A percentile compares a stretch with the other conserved stretches of the same genome.
These are phyloP conservation scores for Phalanger gymnotis DNA, from an alignment of 2,797 vertebrate genomes.

Conservation along the genomic window DNA sequence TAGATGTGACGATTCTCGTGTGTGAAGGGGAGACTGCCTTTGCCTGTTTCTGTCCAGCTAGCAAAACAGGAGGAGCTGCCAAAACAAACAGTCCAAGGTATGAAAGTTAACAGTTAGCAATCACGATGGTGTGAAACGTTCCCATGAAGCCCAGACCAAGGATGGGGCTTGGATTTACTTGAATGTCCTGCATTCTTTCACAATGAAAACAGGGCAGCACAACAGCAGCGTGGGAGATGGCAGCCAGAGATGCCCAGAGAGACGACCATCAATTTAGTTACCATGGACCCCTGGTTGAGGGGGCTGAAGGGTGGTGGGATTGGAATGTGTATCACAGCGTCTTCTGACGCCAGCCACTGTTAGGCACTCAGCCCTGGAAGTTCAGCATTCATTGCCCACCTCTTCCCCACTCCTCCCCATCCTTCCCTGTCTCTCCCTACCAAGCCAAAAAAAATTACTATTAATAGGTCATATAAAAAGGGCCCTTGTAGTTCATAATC, in stretches of 20 bases:
- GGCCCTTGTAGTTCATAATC: constrained; percentile 80
- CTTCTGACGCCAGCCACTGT: constrained; percentile 60
- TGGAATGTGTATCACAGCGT: constrained; percentile 68
- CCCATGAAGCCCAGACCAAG: constrained; percentile 85
- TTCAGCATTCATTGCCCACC: constrained; percentile 31
- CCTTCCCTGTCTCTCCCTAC: background rate
- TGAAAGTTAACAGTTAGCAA: constrained; percentile 83
- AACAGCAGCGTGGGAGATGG: constrained; percentile 80
- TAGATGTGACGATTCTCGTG: constrained; percentile 45
- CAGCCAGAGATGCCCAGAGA: constrained; percentile 68
- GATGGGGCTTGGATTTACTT: constrained; percentile 86
- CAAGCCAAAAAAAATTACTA: constrained; percentile 32
- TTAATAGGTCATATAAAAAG: constrained; percentile 79
- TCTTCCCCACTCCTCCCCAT: background rate
- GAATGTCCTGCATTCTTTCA: constrained; percentile 86
- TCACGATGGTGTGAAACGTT: constrained; percentile 84
- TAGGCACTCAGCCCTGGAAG: background rate
- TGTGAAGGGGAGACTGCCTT: constrained; percentile 71
- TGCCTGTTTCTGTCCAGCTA: constrained; percentile 77
- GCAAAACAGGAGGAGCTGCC: constrained; percentile 82
- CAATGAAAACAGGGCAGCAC: constrained; percentile 78
- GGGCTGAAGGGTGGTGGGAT: constrained; percentile 52
- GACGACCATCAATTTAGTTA: constrained; percentile 76
- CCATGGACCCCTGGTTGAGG: constrained; percentile 32
- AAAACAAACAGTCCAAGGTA: constrained; percentile 83